A percentile compares a stretch with the other conserved stretches of the same genome.
These are phyloP conservation scores for Casuarius casuarius DNA, from an alignment of 2,113 vertebrate genomes.

Conservation along the genomic window DNA sequence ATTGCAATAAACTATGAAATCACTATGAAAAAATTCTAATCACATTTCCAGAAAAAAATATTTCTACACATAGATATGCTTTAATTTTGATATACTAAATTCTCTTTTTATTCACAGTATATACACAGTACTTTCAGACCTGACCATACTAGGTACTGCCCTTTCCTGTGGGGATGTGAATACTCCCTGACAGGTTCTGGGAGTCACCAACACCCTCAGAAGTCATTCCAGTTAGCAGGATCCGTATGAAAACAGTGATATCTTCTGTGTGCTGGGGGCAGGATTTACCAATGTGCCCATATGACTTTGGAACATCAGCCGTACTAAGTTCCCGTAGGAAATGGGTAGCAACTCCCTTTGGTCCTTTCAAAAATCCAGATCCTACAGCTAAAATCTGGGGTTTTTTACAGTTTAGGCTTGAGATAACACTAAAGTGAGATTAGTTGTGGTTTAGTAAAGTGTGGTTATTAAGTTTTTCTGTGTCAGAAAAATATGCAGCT, in stretches of 20 bases:
- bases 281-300: background rate
- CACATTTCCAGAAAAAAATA: background rate
- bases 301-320: background rate
- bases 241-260: background rate
- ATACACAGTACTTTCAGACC: background rate
- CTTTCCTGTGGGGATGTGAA: accelerated
- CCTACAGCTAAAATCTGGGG: background rate
- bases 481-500: background rate
- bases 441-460: background rate
- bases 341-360: background rate
- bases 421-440: background rate
- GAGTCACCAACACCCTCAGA: background rate
- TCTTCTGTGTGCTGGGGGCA: background rate
- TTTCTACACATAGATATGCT: background rate
- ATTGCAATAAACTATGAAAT: background rate
- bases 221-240: background rate
- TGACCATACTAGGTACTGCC: no score
- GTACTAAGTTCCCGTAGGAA: background rate
- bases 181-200: background rate
- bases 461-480: background rate
- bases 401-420: background rate
- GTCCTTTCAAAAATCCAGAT: background rate
- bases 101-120: background rate
- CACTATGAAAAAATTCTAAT: background rate
- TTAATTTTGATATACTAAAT: background rate